These are phyloP conservation scores for Scartelaos histophorus DNA, from an alignment of 2,113 vertebrate species.

Conservation along the genomic window DNA sequence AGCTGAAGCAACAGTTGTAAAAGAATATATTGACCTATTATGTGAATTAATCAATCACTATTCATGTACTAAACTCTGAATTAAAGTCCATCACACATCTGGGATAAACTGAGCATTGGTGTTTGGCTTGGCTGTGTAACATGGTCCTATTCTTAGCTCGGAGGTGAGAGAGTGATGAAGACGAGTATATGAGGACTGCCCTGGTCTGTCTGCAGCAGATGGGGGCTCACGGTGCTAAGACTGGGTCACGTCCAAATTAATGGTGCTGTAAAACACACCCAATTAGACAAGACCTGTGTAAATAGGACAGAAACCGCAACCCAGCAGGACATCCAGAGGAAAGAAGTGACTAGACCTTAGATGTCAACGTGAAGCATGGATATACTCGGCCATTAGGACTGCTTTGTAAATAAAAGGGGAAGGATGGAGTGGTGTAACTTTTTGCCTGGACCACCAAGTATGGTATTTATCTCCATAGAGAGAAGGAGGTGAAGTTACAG, in stretches of 20 bases:
- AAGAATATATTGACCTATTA: not conserved
- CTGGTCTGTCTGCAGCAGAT: conserved; percentile 63
- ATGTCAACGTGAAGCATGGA: conserved; percentile 5
- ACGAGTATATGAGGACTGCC: conserved; percentile 56
- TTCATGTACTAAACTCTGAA: not conserved
- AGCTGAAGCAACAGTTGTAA: no score
- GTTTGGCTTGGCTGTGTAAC: conserved; percentile 3
- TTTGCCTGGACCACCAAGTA: no score
- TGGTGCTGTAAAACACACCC: conserved; percentile 58
- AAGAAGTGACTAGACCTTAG: conserved; percentile 5
- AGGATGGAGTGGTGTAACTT: not conserved
- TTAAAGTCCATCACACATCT: conserved; percentile 16
- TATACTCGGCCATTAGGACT: not conserved
- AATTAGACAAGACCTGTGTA: conserved; percentile 49
- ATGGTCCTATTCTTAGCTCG: conserved; percentile 44
- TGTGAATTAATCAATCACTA: no score
- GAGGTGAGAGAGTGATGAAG: conserved; percentile 50
- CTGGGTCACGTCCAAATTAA: conserved; percentile 62
- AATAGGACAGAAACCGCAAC: conserved; percentile 49
- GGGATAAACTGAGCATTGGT: conserved; percentile 4
- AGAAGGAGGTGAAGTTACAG: no score
- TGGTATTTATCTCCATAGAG: no score
- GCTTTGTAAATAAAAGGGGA: conserved; percentile 19
- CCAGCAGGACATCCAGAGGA: conserved; percentile 32
- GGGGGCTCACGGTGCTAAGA: conserved; percentile 51